Evolutionary conservation across 2,888 invertebrate genomes (phyloP).

Genomic region (Phaonia tiefii): DNA sequence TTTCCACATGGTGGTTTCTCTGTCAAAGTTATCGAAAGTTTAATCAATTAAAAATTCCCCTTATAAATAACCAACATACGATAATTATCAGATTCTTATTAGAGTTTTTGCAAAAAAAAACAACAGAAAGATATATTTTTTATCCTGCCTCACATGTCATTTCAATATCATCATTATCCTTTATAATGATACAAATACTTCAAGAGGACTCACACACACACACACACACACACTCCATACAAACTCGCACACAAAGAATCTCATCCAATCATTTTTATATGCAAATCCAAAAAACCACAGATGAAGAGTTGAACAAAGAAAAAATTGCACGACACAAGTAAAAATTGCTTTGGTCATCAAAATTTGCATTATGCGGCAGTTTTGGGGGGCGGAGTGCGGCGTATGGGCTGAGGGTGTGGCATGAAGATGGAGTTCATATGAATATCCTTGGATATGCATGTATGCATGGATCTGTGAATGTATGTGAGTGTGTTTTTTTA

Average conservation of each 20-base stretch:
- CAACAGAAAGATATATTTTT: no score
- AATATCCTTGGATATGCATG: no score
- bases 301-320: conserved; percentile 7
- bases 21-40: conserved; percentile 15
- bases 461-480: conserved; percentile 11
- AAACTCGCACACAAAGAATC: conserved; percentile 27
- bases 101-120: no score
- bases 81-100: no score
- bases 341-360: conserved; percentile 55
- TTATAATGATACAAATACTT: conserved; percentile 30
- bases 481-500: conserved; percentile 24
- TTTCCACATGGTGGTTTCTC: no score
- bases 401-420: neutral
- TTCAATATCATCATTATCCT: conserved; percentile 29
- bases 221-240: conserved; percentile 1
- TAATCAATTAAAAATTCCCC: conserved; percentile 35
- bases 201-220: neutral
- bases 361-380: neutral
- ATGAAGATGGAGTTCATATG: no score
- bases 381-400: neutral
- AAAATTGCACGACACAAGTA: conserved; percentile 14
- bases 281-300: conserved; percentile 46
- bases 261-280: conserved; percentile 48
- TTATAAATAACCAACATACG: no score
- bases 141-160: neutral